A percentile compares a stretch with the other conserved stretches of the same genome.
Conservation (phyloP, 2,888 invertebrate species). For the Polia nebulosa region DNA sequence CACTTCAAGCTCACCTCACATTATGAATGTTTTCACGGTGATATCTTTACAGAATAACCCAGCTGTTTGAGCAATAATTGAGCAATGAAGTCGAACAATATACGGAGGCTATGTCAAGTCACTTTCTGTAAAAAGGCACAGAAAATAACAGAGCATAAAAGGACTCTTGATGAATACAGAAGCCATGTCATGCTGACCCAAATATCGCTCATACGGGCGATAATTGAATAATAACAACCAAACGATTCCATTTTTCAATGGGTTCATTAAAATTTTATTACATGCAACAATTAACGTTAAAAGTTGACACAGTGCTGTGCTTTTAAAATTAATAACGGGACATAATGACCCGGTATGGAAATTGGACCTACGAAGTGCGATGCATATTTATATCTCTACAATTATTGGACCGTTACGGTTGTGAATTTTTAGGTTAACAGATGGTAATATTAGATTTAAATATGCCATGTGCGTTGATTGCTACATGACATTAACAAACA, state of each 20-base stretch:
- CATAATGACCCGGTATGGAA: conserved; percentile 56
- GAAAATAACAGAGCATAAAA: conserved; percentile 26
- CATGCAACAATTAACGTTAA: conserved; percentile 66
- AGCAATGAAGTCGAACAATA: neutral
- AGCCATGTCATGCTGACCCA: conserved; percentile 32
- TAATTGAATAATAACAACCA: conserved; percentile 79
- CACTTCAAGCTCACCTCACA: neutral
- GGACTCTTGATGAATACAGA: conserved; percentile 23
- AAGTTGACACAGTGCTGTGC: conserved; percentile 50
- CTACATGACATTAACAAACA: neutral
- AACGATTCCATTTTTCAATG: conserved; percentile 76
- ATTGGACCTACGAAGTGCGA: conserved; percentile 9
- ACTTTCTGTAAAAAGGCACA: conserved; percentile 6
- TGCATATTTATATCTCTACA: conserved; percentile 29
- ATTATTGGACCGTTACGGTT: conserved; percentile 35
- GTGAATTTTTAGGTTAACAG: conserved; percentile 30
- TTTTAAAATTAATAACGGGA: conserved; percentile 55
- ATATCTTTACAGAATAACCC: neutral
- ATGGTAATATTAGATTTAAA: neutral
- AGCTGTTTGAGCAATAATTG: neutral
- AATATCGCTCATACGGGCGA: conserved; percentile 71
- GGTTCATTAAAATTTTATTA: conserved; percentile 78
- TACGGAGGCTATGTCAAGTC: neutral
- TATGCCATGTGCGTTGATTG: conserved; percentile 11
- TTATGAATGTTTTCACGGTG: neutral